Evolutionary conservation across 2,797 vertebrate species (phyloP), one percentile per base, ranked within the genome.

Genomic region (Neosilurus mollespiculum): DNA sequence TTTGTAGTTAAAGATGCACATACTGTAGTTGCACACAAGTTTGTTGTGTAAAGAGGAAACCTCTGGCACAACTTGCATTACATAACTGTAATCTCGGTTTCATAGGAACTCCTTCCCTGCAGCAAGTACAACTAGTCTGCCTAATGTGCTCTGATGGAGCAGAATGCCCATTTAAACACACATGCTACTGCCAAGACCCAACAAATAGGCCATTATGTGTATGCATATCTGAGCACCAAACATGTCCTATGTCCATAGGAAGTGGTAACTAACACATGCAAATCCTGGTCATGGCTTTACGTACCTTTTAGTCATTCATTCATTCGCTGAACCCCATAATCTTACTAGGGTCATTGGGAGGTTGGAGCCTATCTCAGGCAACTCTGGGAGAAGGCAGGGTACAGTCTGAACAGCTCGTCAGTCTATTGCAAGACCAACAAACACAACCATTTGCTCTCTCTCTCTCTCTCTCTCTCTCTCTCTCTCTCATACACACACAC

Each of bases 91-190:
- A 66, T 65, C 77, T 67, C 58, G 34, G 58, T 78, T 73, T 67
- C 51, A 34, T 65, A 82, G 43, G 80, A 67, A 72, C 76, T 43
- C 66, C 66, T 75, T 34, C 67, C 91, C 91, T 90, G 85, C 89
- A 90, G 92, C 92, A 92, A 90, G 90, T 91, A 91, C 87, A 87
- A 86, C 86, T 85, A 90, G 89, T 91, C 84, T 91, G 90, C 90
- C 90, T 91, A 91, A 87, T 91, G 92, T 92, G 91, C 91, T 91
- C 91, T 92, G 91, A 93, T 93, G 90, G 92, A 91, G 90, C 90
- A 92, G 90, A 92, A 92, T 90, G 86, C 87, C 86, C 90, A 89
- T 91, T 72, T 78, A 85, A 90, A 90, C 89, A 86, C 88, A 90
- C 88, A 93, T 87, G 87, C 89, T 7, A 11, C 49, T 73, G 73